Evolutionary conservation across 2,797 vertebrate genomes (phyloP), one percentile per base, ranked within the genome.

Genomic region (Eurystomus glaucurus): DNA sequence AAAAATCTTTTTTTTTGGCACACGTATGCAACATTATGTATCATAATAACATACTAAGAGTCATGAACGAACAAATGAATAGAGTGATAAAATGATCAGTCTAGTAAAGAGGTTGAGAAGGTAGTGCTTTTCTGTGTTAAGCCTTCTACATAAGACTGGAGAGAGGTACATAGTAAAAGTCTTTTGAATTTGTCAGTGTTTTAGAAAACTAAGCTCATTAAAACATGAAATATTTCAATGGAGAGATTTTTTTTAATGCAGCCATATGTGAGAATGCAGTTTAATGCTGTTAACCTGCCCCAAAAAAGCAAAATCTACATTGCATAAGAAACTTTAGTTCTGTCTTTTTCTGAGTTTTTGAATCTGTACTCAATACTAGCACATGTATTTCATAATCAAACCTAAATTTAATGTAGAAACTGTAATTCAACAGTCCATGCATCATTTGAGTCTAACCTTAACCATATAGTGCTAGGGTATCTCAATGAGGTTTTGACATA

Each of bases 111-210:
- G 31, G 7, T 20, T 60, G 46, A 69, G 23, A 29, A 85, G 14
- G 8, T n/a, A 69, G 66, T 25, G 25, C 1, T 88, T 66, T 77
- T 58, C 19, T 46, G 8, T 78, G 54, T 61, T 37, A 57, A 48
- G 23, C 12, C 37, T 69, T 93, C 20, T 21, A 50, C 4, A 2
- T 29, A 48, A 60, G 29, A 26, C 14, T 0, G 0, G 43, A 77
- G 35, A 52, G 18, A 51, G 3, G 11, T 51, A 8, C 7, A 31
- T 0, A 41, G 12, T 35, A 54, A 28, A 61, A 22, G 4, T 31
- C 10, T 45, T 58, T 35, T 46, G 28, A 81, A 43, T 62, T 23
- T 60, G 19, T 48, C 48, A 45, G 33, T 43, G 19, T 14, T 78
- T 87, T 39, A 45, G 54, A 72, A 86, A 94, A 50, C 15, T 8